A percentile compares a stretch with the other conserved stretches of the same genome.
Evolutionary conservation across 2,797 vertebrate species (phyloP).

Genomic region (Masticophis lateralis): DNA sequence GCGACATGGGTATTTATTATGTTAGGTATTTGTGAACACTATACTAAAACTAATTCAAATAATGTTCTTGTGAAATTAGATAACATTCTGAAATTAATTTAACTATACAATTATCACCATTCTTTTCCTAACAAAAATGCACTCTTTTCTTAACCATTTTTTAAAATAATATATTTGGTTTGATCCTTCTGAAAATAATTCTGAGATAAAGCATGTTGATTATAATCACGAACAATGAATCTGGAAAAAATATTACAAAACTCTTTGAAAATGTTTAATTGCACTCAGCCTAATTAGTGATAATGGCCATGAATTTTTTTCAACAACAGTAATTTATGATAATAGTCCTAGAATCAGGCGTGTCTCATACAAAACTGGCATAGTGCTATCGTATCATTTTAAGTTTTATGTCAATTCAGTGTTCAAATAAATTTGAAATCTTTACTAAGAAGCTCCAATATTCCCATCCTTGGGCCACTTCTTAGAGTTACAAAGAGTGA

Average conservation of each 20-base stretch:
- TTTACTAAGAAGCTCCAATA: not conserved
- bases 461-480: not conserved
- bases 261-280: not conserved
- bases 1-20: not conserved
- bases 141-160: not conserved
- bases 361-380: not conserved
- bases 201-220: not conserved
- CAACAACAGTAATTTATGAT: not conserved
- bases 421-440: not conserved
- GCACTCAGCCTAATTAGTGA: not conserved
- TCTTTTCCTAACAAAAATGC: not conserved
- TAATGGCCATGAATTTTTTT: not conserved
- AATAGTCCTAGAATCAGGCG: not conserved
- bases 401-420: not conserved
- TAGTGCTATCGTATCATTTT: not conserved
- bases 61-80: not conserved
- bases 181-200: not conserved
- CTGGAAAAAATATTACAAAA: not conserved
- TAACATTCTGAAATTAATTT: not conserved
- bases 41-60: not conserved
- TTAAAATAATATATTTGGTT: not conserved
- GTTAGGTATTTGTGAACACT: not conserved
- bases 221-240: not conserved
- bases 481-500: not conserved
- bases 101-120: not conserved